Evolutionary conservation across 2,113 vertebrate genomes (phyloP).

Genomic region (Ammodytes marinus): DNA sequence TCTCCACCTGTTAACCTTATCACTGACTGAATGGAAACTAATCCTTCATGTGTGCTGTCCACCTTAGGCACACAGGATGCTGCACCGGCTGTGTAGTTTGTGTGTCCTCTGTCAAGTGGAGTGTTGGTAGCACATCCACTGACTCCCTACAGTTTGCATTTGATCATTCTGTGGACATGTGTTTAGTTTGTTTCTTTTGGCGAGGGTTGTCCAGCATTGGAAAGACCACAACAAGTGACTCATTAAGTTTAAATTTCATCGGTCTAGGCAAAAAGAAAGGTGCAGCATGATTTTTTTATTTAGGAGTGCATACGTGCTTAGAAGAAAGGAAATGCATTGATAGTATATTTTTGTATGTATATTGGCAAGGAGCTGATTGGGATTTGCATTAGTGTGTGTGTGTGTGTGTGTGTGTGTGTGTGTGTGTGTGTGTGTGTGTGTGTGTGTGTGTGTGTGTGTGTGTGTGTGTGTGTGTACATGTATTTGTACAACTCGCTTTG

Average conservation of each 20-base stretch:
- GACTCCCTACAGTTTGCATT: constrained; percentile 5
- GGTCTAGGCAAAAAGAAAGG: neutral
- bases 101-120: constrained; percentile 3
- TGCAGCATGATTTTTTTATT: neutral
- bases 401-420: neutral
- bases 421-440: too few species aligned
- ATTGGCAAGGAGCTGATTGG: neutral
- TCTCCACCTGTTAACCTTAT: constrained; percentile 59
- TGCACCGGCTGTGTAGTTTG: neutral
- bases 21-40: constrained; percentile 63
- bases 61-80: neutral
- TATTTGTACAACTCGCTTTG: too few species aligned
- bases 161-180: neutral
- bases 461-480: too few species aligned
- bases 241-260: too few species aligned
- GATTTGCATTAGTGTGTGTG: constrained; percentile 13
- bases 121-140: neutral
- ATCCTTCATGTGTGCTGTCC: constrained; percentile 17
- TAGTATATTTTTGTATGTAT: neutral
- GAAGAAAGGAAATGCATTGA: neutral
- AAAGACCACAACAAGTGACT: too few species aligned
- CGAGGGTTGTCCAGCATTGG: too few species aligned
- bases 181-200: too few species aligned
- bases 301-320: neutral
- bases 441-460: too few species aligned